Evolutionary conservation across 2,113 vertebrate species (phyloP), one percentile per base, ranked within the genome.

Genomic region (Brachionichthys hirsutus): DNA sequence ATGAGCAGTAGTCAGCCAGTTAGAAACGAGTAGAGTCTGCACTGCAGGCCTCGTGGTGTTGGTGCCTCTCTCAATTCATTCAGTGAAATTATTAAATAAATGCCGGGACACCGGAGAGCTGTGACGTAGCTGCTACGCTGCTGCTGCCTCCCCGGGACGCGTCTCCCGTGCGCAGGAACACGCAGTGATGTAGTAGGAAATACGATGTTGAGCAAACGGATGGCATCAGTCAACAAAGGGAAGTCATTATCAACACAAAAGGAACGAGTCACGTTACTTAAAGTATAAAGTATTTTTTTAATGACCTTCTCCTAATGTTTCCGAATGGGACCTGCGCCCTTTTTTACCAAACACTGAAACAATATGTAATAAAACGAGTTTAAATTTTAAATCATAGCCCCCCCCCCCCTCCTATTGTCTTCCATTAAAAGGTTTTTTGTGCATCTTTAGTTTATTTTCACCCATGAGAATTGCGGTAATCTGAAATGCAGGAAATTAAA

Each of bases 71-170:
- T 83, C 75, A 69, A 82, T 67, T 83, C 87, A 87, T 88, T 88
- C 85, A 88, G 69, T 19, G 60, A 89, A 89, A 90, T 88, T 87
- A 91, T 85, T 89, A 90, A 92, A 92, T 92, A 89, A 90, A 84
- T 83, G 51, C 80, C 15, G 89, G 88, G 89, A 89, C 89, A 92
- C 90, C 89, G 89, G 91, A 84, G 90, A 89, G 89, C 69, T 85
- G 89, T 92, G 92, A 92, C 92, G 92, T 92, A 90, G 81, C 70
- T 52, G 78, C 86, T 87, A 89, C 89, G 89, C 82, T 68, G 79
- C 43, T 56, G 76, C 73, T 85, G 87, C 85, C 85, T 82, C 80
- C 70, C 78, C 80, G 84, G 84, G 82, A 81, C 64, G 70, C 67
- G 50, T 67, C 81, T 63, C 51, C 60, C 69, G 60, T 48, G 62